Percentiles rank a stretch among this genome's conserved stretches.
phyloP scores from a whole-genome alignment of 2,888 invertebrate genomes.

The Electrophaes corylata region DNA sequence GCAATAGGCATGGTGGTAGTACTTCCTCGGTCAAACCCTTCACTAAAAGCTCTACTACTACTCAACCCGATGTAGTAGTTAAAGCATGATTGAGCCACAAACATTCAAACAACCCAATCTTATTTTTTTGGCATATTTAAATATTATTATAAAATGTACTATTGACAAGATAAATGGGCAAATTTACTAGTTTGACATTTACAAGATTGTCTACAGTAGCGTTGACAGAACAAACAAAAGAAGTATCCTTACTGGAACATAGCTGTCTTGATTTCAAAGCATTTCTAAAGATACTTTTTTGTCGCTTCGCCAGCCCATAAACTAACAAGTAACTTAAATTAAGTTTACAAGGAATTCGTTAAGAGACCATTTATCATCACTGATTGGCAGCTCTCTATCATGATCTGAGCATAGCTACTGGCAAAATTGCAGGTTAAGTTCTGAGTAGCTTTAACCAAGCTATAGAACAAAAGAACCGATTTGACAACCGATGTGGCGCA shows the following conservation, averaged over 20 bases:
- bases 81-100: too few relatives aligned
- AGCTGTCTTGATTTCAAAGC: not conserved
- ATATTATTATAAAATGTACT: too few relatives aligned
- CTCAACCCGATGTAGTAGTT: too few relatives aligned
- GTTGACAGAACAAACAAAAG: not conserved
- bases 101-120: too few relatives aligned
- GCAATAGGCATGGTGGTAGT: too few relatives aligned
- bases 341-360: slow-evolving; percentile 72
- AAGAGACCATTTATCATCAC: slow-evolving; percentile 66
- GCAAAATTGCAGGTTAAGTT: slow-evolving; percentile 55
- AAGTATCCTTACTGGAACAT: not conserved
- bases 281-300: slow-evolving; percentile 1
- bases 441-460: slow-evolving; percentile 12
- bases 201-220: not conserved
- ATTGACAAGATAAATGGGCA: too few relatives aligned
- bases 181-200: too few relatives aligned
- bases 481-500: too few relatives aligned
- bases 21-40: too few relatives aligned
- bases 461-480: not conserved
- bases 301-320: slow-evolving; percentile 13
- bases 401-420: slow-evolving; percentile 58
- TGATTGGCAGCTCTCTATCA: slow-evolving; percentile 65
- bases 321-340: slow-evolving; percentile 66
- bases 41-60: too few relatives aligned
- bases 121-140: too few relatives aligned